Conservation (phyloP, 2,888 invertebrate genomes). For the Arctia plantaginis region DNA sequence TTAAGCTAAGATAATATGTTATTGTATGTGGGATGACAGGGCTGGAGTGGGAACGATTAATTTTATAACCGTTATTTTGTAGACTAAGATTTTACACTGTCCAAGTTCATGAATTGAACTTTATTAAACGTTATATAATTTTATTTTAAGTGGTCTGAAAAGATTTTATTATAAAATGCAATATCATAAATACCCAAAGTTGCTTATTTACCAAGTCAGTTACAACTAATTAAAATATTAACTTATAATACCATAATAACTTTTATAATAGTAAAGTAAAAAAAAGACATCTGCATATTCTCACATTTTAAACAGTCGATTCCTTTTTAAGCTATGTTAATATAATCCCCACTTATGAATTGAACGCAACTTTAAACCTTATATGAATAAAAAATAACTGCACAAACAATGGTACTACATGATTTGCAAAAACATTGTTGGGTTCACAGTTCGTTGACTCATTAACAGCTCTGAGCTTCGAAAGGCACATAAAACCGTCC, state of each 20-base stretch:
- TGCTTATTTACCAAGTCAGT: not conserved
- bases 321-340: not conserved
- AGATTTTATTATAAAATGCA: not conserved
- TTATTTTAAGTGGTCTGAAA: not conserved
- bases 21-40: constrained; percentile 34
- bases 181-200: not conserved
- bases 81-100: not conserved
- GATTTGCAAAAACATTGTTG: not conserved
- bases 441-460: not conserved
- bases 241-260: too few species aligned
- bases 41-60: constrained; percentile 2
- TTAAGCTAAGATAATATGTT: constrained; percentile 42
- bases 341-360: not conserved
- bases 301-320: not conserved
- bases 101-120: not conserved
- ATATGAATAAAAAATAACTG: not conserved
- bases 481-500: constrained; percentile 1
- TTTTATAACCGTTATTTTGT: not conserved
- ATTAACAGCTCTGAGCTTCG: not conserved
- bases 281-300: too few species aligned
- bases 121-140: not conserved
- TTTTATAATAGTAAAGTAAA: too few species aligned
- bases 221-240: too few species aligned
- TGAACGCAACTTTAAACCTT: not conserved
- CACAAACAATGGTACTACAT: not conserved